Base-by-base conservation (phyloP, 2,888 invertebrate species). In the Meiosimyza decipiens region DNA sequence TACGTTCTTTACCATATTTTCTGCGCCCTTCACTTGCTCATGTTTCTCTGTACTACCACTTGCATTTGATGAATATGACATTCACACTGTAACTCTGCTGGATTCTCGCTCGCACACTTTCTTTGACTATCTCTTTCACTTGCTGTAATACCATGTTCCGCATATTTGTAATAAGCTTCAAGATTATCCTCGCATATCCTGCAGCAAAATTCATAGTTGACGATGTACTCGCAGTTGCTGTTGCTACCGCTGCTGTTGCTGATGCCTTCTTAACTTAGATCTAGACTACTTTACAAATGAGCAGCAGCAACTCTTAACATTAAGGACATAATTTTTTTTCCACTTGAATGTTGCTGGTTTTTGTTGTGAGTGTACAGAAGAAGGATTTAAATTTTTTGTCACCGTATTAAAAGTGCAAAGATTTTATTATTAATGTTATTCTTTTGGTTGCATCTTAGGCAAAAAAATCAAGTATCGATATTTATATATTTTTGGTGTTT, bases 181-280 rank as follows among this genome's bases (percentile, higher is more conserved):
- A 62, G 33, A 62, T 62, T 62, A 62, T 47, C 60, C 60, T 62
- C 33, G 40, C n/a, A 62, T 40, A 62, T 62, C 60, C 60, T 62
- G 60, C 16, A 16, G 60, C 28, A 40, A 40, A 28, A 40, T 33
- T 12, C 12, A 28, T 28, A 22, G 33, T 50, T 51, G 52, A 18
- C 60, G 54, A 4, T 54, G 33, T 49, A 62, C 15, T 59, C 60
- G 57, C 22, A 64, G 18, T 18, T 52, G 63, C 47, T 47, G 63
- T 28, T 51, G 18, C 54, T 71, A 22, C 13, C 55, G 40, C 67
- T 62, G 57, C 62, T 67, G 66, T 7, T 55, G 60, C 50, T 68
- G 64, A 12, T 69, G 57, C 16, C 18, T 16, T 33, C 47, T 62
- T 40, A 62, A 49, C 63, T 47, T 6, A 47, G 63, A 49, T 33